Evolutionary conservation across 2,797 vertebrate species (phyloP).

Genomic region (Falco novaeseelandiae): DNA sequence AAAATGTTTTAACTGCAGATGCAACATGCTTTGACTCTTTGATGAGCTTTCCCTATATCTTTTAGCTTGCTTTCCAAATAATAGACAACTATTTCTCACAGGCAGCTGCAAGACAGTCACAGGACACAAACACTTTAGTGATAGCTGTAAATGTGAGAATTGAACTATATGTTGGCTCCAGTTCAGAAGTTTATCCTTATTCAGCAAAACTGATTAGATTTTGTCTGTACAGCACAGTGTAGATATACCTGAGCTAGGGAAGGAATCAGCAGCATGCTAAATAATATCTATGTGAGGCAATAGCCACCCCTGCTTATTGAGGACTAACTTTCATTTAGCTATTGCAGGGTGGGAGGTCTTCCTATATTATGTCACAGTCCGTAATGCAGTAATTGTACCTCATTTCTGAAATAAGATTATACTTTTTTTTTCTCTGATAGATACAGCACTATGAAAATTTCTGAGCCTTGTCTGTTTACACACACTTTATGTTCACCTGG

Average conservation of each 20-base stretch:
- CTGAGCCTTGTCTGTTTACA: background rate
- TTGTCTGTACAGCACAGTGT: background rate
- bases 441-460: background rate
- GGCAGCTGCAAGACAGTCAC: background rate
- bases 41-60: constrained; percentile 32
- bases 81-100: background rate
- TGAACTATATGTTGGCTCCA: background rate
- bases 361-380: background rate
- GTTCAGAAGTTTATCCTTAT: constrained; percentile 6
- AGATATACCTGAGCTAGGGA: background rate
- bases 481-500: background rate
- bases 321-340: background rate
- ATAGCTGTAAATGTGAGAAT: background rate
- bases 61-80: constrained; percentile 18
- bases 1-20: constrained; percentile 68
- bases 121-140: background rate
- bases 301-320: background rate
- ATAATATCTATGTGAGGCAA: background rate
- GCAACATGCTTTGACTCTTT: constrained; percentile 47
- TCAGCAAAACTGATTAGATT: constrained; percentile 22
- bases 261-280: background rate
- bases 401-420: background rate
- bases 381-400: background rate
- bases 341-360: background rate
- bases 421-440: background rate